Evolutionary conservation across 2,888 invertebrate genomes (phyloP).

Genomic region (Tenthredo amoena): DNA sequence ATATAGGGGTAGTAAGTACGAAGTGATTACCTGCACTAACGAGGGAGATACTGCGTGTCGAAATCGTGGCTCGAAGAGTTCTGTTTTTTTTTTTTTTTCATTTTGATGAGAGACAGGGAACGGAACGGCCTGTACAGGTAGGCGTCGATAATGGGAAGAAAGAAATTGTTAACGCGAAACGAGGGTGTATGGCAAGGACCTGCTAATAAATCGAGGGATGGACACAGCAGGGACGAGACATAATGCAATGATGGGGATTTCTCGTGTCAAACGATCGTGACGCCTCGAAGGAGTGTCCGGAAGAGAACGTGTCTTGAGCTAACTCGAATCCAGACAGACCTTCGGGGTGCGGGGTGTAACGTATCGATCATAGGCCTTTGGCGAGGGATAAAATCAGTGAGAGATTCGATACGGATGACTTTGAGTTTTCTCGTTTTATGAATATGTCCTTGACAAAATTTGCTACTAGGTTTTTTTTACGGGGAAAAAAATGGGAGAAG

Average conservation of each 20-base stretch:
- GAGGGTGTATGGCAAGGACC: slow-evolving; percentile 52
- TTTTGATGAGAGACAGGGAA: slow-evolving; percentile 51
- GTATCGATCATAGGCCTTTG: background rate
- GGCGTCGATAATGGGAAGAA: slow-evolving; percentile 50
- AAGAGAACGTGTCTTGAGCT: slow-evolving; percentile 29
- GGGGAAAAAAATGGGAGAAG: background rate
- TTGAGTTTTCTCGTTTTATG: background rate
- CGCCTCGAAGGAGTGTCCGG: slow-evolving; percentile 61
- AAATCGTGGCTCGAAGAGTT: background rate
- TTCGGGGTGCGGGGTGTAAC: slow-evolving; percentile 2
- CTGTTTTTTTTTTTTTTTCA: background rate
- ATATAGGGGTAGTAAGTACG: background rate
- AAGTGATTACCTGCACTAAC: slow-evolving; percentile 11
- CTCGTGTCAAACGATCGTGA: slow-evolving; percentile 67
- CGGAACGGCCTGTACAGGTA: slow-evolving; percentile 50
- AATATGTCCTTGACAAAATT: background rate
- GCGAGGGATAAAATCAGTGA: slow-evolving; percentile 11
- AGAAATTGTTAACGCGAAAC: slow-evolving; percentile 50
- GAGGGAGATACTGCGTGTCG: slow-evolving; percentile 40
- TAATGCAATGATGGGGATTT: slow-evolving; percentile 64
- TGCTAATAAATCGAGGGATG: slow-evolving; percentile 61
- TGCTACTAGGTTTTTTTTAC: background rate
- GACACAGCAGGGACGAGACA: slow-evolving; percentile 60
- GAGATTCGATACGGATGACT: no score
- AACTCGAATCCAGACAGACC: slow-evolving; percentile 27